These are phyloP conservation scores for Gyrodactylus salaris DNA, from an alignment of 1,140 invertebrate genomes.

Conservation along the genomic window DNA sequence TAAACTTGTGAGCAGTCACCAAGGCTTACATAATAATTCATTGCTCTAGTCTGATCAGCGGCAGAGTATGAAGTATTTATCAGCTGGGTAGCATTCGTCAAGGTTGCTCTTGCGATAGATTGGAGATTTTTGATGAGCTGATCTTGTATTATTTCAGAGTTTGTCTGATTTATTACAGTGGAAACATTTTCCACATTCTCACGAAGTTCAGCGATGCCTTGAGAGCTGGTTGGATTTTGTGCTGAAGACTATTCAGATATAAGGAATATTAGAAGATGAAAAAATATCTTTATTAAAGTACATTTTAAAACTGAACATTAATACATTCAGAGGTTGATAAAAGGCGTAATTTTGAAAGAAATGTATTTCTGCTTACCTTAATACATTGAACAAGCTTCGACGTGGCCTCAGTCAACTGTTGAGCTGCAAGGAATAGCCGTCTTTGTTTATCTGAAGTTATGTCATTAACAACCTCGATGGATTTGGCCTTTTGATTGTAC, in stretches of 20 bases:
- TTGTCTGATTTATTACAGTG: background rate
- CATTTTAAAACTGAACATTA: background rate
- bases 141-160: background rate
- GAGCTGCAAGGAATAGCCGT: background rate
- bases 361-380: no score
- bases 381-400: background rate
- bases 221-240: background rate
- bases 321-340: no score
- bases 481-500: background rate
- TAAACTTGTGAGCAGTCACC: background rate
- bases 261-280: no score
- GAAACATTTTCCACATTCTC: background rate
- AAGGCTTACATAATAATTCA: background rate
- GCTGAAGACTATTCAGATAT: background rate
- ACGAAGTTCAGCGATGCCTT: background rate
- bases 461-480: background rate
- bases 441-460: background rate
- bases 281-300: background rate
- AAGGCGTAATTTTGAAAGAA: no score
- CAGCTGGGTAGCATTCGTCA: background rate
- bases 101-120: background rate
- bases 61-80: background rate
- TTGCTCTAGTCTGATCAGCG: background rate
- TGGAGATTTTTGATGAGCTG: background rate
- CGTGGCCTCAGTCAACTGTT: conserved; percentile 2